Base-by-base conservation (phyloP, 2,797 vertebrate species). In the Platalea minor region DNA sequence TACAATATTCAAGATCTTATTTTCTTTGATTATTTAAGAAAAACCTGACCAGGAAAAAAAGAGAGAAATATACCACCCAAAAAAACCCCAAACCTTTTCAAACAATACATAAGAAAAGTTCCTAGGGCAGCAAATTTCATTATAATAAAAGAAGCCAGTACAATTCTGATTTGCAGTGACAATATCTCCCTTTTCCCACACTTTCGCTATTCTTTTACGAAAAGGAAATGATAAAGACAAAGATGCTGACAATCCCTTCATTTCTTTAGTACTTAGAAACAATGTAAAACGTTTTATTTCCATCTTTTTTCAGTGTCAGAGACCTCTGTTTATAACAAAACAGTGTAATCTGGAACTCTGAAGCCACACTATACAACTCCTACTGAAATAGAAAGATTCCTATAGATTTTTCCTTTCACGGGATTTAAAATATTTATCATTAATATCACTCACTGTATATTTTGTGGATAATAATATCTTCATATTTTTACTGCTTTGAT, bases 401-500 rank as follows among this genome's bases (percentile, higher is more conserved):
- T 85, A 64, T 17, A 37, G 48, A 83, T 56, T 77, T 92, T 80
- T 77, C 23, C n/a, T 74, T 92, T 82, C 41, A 60, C 16, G 64
- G 29, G 13, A 37, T 83, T 89, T 83, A 48, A 91, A 94, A 91
- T 94, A 93, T 85, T 93, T 85, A 91, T 61, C 19, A 31, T 65
- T 73, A 68, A 37, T 89, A 80, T 29, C 37, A 87, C 6, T 91
- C 80, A 45, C 35, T 68, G 41, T 61, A 51, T 75, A 41, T 64
- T 87, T 92, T 69, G 63, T 50, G 7, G 17, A 85, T 85, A 79
- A 73, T 46, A 70, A 17, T 33, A 88, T 73, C 77, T 85, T 91
- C 41, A 53, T 67, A 54, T 77, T 94, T 95, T 90, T 89, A 64
- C 11, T 7, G 33, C 86, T 95, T 96, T 92, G 64, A 92, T 95